phyloP scores from a whole-genome alignment of 2,888 invertebrate genomes.

The Rhagophthalmus giganteus region DNA sequence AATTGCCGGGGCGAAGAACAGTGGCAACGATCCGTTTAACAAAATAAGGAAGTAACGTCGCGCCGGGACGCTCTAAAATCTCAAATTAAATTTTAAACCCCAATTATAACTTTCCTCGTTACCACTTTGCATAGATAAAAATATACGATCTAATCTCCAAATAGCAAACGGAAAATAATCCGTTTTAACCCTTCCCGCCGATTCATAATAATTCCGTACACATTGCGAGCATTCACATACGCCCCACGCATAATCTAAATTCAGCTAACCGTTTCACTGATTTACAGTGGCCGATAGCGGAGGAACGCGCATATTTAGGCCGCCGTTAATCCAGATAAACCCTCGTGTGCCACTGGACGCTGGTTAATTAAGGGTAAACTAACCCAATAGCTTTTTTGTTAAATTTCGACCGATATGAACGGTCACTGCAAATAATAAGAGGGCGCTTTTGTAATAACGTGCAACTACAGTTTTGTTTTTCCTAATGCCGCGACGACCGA shows the following conservation, averaged over 20 bases:
- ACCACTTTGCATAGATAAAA: slow-evolving; percentile 23
- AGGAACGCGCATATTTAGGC: slow-evolving; percentile 29
- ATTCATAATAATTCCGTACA: slow-evolving; percentile 29
- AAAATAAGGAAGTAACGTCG: background rate
- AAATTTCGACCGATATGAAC: slow-evolving; percentile 19
- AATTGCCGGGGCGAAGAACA: too few relatives aligned
- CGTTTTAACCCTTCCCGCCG: slow-evolving; percentile 21
- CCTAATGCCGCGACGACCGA: background rate
- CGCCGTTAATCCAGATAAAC: slow-evolving; percentile 30
- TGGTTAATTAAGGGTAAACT: slow-evolving; percentile 32
- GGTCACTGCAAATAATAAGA: slow-evolving; percentile 17
- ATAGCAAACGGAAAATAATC: slow-evolving; percentile 27
- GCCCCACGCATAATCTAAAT: slow-evolving; percentile 28
- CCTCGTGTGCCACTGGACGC: slow-evolving; percentile 30
- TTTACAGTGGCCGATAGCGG: slow-evolving; percentile 28
- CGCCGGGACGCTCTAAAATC: slow-evolving; percentile 19
- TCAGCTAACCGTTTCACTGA: slow-evolving; percentile 29
- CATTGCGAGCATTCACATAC: slow-evolving; percentile 24
- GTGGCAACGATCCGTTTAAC: too few relatives aligned
- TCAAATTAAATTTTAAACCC: slow-evolving; percentile 22
- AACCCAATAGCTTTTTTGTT: slow-evolving; percentile 29
- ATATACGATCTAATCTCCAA: slow-evolving; percentile 22
- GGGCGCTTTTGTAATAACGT: slow-evolving; percentile 5
- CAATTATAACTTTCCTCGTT: slow-evolving; percentile 29
- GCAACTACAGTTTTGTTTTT: slow-evolving; percentile 4